Evolutionary conservation across 2,797 vertebrate species (phyloP), one percentile per base, ranked within the genome.

Genomic region (Spondyliosoma cantharus): DNA sequence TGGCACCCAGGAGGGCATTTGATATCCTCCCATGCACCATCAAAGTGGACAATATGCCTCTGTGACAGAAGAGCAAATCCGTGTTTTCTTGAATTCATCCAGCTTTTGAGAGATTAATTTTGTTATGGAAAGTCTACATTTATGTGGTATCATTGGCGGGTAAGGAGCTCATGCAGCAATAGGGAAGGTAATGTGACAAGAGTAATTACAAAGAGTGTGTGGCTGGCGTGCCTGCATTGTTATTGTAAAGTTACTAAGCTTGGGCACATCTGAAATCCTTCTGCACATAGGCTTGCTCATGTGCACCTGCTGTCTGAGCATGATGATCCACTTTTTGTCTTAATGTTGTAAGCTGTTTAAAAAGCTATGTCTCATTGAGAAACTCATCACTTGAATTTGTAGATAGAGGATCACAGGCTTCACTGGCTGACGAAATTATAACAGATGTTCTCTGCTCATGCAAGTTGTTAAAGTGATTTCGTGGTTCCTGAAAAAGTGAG

Each of bases 31-130:
- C 89, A 94, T 95, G 90, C 94, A 85, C 85, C 95, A 93, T 95
- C 94, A 94, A 97, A 97, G 96, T 97, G 96, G 96, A 95, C 97
- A 97, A 97, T 96, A 96, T 94, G 93, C 94, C 93, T 91, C 91
- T 92, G 92, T 90, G 89, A 93, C 93, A 92, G 90, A 91, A 94
- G 93, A 95, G 91, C 90, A 89, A 92, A 94, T 91, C 81, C 84
- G 87, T 83, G 81, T 94, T 94, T 92, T 93, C 93, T 89, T 91
- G 93, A 96, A 97, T 96, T 94, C 93, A 95, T 94, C 95, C 95
- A 92, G 94, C 95, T 95, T 95, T 96, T 95, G 91, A 96, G 89
- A 92, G 87, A 95, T 94, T 94, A 96, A 96, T 95, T 92, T 95
- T 95, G 93, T 95, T 96, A 93, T 83, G 93, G 93, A 95, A 95